A percentile compares a stretch with the other conserved stretches of the same genome.
phyloP scores from a whole-genome alignment of 2,888 invertebrate genomes.

The Eledona agricola region DNA sequence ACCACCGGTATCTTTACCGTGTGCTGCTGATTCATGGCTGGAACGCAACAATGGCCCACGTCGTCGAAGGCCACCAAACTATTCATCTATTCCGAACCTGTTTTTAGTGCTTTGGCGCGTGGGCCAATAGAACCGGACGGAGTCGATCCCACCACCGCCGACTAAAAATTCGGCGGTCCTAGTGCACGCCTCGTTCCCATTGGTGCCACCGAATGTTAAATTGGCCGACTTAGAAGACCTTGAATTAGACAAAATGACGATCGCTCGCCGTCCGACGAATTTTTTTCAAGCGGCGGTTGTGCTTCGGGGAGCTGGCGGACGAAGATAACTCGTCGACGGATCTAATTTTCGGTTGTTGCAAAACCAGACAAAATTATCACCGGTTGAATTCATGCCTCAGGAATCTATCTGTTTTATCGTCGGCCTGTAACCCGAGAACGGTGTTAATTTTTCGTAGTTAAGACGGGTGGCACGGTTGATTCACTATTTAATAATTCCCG shows the following conservation, averaged over 20 bases:
- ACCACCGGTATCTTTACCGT: conserved; percentile 31
- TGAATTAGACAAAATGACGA: conserved; percentile 48
- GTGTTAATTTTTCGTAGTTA: no score
- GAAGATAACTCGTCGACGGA: no score
- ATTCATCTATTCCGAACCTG: conserved; percentile 50
- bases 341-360: no score
- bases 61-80: conserved; percentile 44
- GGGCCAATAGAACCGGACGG: conserved; percentile 46
- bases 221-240: conserved; percentile 49
- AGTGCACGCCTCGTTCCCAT: no score
- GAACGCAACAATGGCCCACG: conserved; percentile 40
- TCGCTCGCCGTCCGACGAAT: conserved; percentile 7
- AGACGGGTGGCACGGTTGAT: conserved; percentile 1
- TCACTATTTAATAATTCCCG: conserved; percentile 22
- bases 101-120: conserved; percentile 41
- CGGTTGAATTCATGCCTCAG: no score
- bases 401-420: no score
- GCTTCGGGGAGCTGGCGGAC: neutral
- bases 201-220: conserved; percentile 32
- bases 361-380: no score
- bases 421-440: no score
- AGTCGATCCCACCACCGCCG: conserved; percentile 42
- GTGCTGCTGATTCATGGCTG: conserved; percentile 27
- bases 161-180: conserved; percentile 41
- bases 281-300: no score